A percentile compares a stretch with the other conserved stretches of the same genome.
Evolutionary conservation across 1,140 invertebrate genomes (phyloP).

Genomic region (Pseudomyrmex dendroicus): DNA sequence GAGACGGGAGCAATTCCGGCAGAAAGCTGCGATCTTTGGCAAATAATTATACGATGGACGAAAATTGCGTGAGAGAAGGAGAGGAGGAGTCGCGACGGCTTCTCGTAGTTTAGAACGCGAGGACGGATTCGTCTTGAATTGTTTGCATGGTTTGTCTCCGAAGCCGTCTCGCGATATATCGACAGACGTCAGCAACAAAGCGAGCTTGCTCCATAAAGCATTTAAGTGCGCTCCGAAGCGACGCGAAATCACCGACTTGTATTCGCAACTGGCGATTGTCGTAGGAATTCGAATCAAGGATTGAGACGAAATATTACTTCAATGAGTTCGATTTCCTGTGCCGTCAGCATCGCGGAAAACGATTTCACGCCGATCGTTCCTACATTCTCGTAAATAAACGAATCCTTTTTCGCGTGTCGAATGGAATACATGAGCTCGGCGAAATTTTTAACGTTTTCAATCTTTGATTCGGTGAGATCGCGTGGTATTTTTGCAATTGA

Average conservation of each 20-base stretch:
- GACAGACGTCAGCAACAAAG: neutral
- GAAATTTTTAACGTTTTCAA: neutral
- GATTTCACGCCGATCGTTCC: neutral
- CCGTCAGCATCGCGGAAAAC: neutral
- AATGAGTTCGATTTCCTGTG: neutral
- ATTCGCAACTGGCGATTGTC: conserved; percentile 4
- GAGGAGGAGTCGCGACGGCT: neutral
- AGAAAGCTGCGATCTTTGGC: conserved; percentile 92
- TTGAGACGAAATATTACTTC: conserved; percentile 18
- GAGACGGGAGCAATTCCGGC: conserved; percentile 91
- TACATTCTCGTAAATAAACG: neutral
- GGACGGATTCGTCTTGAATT: conserved; percentile 42
- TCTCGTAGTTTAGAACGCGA: conserved; percentile 42
- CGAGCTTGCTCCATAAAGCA: conserved; percentile 11
- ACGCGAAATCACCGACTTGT: conserved; percentile 26
- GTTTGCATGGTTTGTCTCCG: conserved; percentile 27
- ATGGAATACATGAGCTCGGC: neutral
- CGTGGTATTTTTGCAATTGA: neutral
- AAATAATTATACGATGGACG: conserved; percentile 76
- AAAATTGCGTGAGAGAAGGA: conserved; percentile 55
- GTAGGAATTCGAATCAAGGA: neutral
- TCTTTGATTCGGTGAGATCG: neutral
- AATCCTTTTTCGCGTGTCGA: neutral
- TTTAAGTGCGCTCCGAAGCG: conserved; percentile 21
- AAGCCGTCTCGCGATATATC: conserved; percentile 25